Percentiles rank a stretch among this genome's conserved stretches.
Conservation (phyloP, 2,888 invertebrate species). For the Trissolcus japonicus region DNA sequence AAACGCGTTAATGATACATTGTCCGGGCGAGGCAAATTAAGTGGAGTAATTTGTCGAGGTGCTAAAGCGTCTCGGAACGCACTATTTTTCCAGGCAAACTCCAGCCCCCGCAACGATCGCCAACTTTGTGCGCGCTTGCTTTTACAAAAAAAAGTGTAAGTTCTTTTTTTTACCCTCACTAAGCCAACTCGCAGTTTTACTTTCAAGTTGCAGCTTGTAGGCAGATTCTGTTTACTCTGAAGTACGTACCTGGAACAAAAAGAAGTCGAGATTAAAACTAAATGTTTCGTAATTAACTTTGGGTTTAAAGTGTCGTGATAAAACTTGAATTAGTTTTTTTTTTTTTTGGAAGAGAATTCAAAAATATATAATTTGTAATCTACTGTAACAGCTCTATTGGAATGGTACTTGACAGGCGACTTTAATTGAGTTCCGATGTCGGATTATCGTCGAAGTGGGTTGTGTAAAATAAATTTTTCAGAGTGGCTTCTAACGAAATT, state of each 20-base stretch:
- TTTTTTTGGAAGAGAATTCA: too few relatives aligned
- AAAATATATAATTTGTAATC: too few relatives aligned
- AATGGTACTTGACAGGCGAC: not conserved
- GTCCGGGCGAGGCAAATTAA: conserved; percentile 68
- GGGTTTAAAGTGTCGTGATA: not conserved
- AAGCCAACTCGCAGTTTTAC: conserved; percentile 5
- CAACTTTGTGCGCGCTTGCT: not conserved
- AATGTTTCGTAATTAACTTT: conserved; percentile 2
- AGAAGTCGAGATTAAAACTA: conserved; percentile 3
- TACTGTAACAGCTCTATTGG: too few relatives aligned
- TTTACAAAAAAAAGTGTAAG: conserved; percentile 1
- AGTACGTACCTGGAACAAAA: conserved; percentile 39
- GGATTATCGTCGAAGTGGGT: not conserved
- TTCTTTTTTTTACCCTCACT: not conserved
- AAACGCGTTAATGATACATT: conserved; percentile 69
- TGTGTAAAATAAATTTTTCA: conserved; percentile 5
- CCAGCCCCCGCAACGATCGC: conserved; percentile 2
- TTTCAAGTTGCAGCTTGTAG: conserved; percentile 21
- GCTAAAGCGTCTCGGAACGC: conserved; percentile 61
- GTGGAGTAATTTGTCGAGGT: conserved; percentile 67
- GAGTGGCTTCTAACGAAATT: conserved; percentile 2
- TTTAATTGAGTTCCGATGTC: conserved; percentile 9
- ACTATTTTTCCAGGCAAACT: conserved; percentile 4
- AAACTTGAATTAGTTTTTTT: too few relatives aligned
- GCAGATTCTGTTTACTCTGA: conserved; percentile 6